Percentiles rank a stretch among this genome's conserved stretches.
Conservation (phyloP, 2,113 vertebrate species). For the Leptobrachium ailaonicum region DNA sequence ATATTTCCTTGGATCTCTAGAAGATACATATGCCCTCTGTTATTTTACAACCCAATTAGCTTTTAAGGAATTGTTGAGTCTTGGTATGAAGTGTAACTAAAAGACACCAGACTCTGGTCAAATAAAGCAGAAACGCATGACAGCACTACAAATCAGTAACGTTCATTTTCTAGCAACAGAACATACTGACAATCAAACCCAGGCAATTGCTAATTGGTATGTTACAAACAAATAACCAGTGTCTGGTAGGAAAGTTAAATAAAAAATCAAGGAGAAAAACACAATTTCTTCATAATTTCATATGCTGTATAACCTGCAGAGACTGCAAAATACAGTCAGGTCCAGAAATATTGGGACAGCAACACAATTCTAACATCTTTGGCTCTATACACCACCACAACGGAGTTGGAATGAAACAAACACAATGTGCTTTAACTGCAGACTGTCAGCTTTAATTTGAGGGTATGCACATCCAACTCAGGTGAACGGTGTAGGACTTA, state of each 20-base stretch:
- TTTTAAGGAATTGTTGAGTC: background rate
- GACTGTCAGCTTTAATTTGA: too few species aligned
- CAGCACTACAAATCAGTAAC: background rate
- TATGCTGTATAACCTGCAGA: too few species aligned
- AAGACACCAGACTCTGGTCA: background rate
- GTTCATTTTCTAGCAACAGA: background rate
- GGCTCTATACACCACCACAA: too few species aligned
- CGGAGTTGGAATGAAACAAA: too few species aligned
- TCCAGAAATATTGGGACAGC: too few species aligned
- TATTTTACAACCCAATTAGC: conserved; percentile 13
- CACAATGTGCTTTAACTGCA: too few species aligned
- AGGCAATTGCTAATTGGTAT: conserved; percentile 9
- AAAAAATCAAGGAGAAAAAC: background rate
- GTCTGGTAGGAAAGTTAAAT: conserved; percentile 1
- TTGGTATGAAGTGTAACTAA: background rate
- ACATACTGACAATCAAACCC: conserved; percentile 5
- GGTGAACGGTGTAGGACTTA: too few species aligned
- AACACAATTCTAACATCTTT: too few species aligned
- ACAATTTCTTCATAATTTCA: too few species aligned
- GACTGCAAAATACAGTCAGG: too few species aligned
- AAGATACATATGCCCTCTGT: background rate
- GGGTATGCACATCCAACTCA: too few species aligned
- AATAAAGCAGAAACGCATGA: conserved; percentile 18
- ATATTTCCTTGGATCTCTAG: too few species aligned
- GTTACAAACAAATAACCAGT: conserved; percentile 3